A percentile compares a stretch with the other conserved stretches of the same genome.
Evolutionary conservation across 2,797 vertebrate genomes (phyloP).

Genomic region (Poeciliopsis infans): DNA sequence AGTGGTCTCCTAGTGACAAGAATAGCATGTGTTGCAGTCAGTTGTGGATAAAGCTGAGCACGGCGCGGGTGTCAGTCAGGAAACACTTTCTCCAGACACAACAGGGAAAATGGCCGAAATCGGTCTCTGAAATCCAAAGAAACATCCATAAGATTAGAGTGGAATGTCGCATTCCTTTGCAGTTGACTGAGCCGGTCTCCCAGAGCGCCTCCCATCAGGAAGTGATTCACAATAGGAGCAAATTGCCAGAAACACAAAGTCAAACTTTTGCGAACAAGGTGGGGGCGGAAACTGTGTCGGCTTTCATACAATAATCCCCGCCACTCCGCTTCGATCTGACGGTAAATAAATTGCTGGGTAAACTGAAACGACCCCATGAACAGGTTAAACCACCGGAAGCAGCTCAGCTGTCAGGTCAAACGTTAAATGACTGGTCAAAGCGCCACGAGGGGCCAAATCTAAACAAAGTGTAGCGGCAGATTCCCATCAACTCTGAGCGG

Average conservation of each 20-base stretch:
- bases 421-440: background rate
- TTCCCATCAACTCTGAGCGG: background rate
- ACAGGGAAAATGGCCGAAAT: conserved; percentile 73
- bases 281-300: conserved; percentile 73
- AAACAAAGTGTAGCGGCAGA: background rate
- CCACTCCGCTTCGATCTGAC: conserved; percentile 19
- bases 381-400: background rate
- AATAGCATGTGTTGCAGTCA: conserved; percentile 19
- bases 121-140: conserved; percentile 74
- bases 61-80: conserved; percentile 34
- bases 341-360: conserved; percentile 16
- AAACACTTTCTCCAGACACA: conserved; percentile 74
- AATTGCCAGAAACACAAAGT: conserved; percentile 82
- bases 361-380: conserved; percentile 2
- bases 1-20: background rate
- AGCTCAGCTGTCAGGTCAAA: background rate
- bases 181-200: conserved; percentile 81
- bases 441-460: background rate
- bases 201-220: conserved; percentile 82
- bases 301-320: conserved; percentile 55
- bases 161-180: conserved; percentile 83
- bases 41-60: conserved; percentile 27
- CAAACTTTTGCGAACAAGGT: conserved; percentile 76
- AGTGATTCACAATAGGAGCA: conserved; percentile 83
- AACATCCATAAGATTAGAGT: conserved; percentile 81